These are phyloP conservation scores for Chiroxiphia lanceolata DNA, from an alignment of 2,797 vertebrate species.

Conservation along the genomic window DNA sequence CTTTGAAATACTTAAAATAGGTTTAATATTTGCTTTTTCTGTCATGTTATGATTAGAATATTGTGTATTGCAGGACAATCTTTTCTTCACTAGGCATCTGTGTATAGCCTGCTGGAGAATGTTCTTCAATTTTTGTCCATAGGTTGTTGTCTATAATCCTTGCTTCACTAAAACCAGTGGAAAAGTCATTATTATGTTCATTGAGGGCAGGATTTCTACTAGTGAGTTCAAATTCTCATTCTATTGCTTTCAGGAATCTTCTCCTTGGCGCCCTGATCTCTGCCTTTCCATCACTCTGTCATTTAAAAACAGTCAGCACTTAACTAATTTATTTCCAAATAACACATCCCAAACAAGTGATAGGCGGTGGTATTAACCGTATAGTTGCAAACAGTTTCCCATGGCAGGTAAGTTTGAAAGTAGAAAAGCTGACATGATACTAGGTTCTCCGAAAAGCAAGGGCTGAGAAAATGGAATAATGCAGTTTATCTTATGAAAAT, in stretches of 20 bases:
- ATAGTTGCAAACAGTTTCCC: not conserved
- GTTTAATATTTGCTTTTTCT: not conserved
- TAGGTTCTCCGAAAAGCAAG: not conserved
- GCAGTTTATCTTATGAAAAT: not conserved
- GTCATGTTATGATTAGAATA: not conserved
- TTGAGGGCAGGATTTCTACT: not conserved
- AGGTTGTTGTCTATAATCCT: not conserved
- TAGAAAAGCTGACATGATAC: not conserved
- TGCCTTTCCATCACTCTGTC: not conserved
- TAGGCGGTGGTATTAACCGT: not conserved
- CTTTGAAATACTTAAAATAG: conserved; percentile 21
- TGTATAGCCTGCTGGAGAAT: not conserved
- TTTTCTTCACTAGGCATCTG: not conserved
- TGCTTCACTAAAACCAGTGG: conserved; percentile 8
- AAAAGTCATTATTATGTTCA: not conserved
- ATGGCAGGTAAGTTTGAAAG: not conserved
- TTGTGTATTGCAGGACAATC: not conserved
- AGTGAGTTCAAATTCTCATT: not conserved
- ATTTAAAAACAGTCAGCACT: not conserved
- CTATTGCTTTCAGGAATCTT: not conserved
- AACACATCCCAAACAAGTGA: not conserved
- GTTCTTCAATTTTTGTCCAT: not conserved
- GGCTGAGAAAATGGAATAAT: conserved; percentile 18
- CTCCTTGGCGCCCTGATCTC: not conserved
- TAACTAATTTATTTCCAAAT: conserved; percentile 4